Evolutionary conservation across 2,797 vertebrate genomes (phyloP).

Genomic region (Syngnathus rostellatus): DNA sequence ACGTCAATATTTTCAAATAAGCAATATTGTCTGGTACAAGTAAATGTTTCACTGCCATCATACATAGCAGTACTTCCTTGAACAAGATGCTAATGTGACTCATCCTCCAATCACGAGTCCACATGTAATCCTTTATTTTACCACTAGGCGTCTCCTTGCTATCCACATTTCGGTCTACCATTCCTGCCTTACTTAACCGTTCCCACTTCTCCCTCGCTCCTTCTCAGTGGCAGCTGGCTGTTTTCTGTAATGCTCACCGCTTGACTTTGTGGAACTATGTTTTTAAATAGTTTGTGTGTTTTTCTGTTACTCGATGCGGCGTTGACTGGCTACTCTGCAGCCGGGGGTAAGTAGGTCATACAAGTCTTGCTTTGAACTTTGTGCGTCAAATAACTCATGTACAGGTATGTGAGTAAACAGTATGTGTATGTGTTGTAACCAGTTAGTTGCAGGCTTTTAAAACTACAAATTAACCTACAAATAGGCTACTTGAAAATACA

Average conservation of each 20-base stretch:
- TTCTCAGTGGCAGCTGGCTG: neutral
- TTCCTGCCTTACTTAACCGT: neutral
- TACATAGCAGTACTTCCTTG: neutral
- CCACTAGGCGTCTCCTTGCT: neutral
- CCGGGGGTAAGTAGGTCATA: constrained; percentile 47
- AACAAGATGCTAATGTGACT: neutral
- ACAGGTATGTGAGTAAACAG: neutral
- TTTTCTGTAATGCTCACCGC: neutral
- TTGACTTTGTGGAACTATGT: constrained; percentile 17
- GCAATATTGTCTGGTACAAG: no score
- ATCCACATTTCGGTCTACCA: neutral
- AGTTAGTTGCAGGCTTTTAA: no score
- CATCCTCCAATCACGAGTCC: neutral
- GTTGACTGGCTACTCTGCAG: constrained; percentile 6
- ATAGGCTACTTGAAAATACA: no score
- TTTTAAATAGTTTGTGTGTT: neutral
- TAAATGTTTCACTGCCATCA: no score
- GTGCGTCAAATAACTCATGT: no score
- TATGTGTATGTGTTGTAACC: neutral
- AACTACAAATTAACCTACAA: no score
- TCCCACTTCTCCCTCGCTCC: no score
- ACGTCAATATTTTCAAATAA: no score
- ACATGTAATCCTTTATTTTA: neutral
- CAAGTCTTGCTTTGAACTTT: neutral
- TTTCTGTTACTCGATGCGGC: constrained; percentile 11